Evolutionary conservation across 1,140 invertebrate species (phyloP), one percentile per base, ranked within the genome.

Genomic region (Drosophila kanapiae): DNA sequence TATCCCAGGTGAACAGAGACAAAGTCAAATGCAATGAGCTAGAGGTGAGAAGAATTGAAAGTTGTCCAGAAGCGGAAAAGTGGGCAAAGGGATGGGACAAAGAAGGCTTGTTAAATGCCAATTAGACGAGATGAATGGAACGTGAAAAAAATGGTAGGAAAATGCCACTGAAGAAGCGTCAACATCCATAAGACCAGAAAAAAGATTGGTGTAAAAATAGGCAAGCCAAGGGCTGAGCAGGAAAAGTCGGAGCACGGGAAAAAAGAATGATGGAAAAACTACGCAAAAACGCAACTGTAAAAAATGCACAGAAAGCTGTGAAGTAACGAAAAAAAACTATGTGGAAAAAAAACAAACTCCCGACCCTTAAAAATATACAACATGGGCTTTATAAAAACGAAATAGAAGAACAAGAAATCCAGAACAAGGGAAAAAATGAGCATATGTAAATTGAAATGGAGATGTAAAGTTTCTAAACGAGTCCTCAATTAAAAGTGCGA

Each of bases 101-200:
- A 63, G 49, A 23, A 71, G 69, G 53, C 53, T 71, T 71, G 43
- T 72, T 72, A 71, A 71, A 72, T 71, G 67, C 69, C 67, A 72
- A 71, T 72, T 72, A 72, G 42, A 37, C 11, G 13, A 37, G 59
- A 51, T 43, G 51, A 63, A 57, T 43, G 33, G 38, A 8, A 56
- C 0, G 14, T 6, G 31, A 11, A 42, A 42, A 18, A 59, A 18
- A 33, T 6, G 49, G 6, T 7, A n/a, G 14, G 48, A 77, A 57
- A 59, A 59, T 60, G 23, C 31, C 37, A 45, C 37, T 40, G 61
- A 42, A 35, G 42, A 40, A 57, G 62, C 6, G 40, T 45, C 64
- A 58, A 75, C 70, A 57, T 31, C 35, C 27, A 64, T 65, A 64
- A 64, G 10, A 31, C 14, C 10, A 14, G 49, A 27, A 16, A 45